Conservation (phyloP, 2,888 invertebrate species). For the Julus scandinavius region DNA sequence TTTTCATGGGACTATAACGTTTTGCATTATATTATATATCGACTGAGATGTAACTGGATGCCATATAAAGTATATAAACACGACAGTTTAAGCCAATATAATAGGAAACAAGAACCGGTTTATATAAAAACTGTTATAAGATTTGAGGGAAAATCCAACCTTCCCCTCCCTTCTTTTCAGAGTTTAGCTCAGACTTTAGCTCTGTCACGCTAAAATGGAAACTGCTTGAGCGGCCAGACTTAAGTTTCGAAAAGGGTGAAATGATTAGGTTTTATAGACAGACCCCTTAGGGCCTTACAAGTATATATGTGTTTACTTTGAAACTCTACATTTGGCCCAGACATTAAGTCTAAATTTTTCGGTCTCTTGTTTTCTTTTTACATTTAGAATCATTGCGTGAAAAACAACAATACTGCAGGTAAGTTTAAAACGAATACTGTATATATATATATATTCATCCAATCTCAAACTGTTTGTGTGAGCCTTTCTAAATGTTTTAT, state of each 20-base stretch:
- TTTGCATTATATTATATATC: too few relatives aligned
- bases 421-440: too few relatives aligned
- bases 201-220: slow-evolving; percentile 5
- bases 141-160: neutral
- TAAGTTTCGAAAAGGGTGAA: neutral
- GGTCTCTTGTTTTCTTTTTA: too few relatives aligned
- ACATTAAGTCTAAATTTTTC: neutral
- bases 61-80: neutral
- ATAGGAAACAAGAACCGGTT: slow-evolving; percentile 19
- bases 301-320: neutral
- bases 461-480: too few relatives aligned
- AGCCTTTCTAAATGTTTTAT: too few relatives aligned
- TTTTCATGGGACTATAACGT: too few relatives aligned
- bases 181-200: slow-evolving; percentile 13
- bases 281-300: neutral
- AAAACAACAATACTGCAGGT: too few relatives aligned
- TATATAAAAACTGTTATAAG: slow-evolving; percentile 1
- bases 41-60: neutral
- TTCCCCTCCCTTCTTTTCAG: slow-evolving; percentile 9
- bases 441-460: too few relatives aligned
- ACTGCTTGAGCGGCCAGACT: slow-evolving; percentile 11
- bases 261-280: neutral
- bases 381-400: too few relatives aligned
- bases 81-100: slow-evolving; percentile 15
- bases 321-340: neutral